These are phyloP conservation scores for Bufotes viridis DNA, from an alignment of 2,797 vertebrate genomes.

Conservation along the genomic window DNA sequence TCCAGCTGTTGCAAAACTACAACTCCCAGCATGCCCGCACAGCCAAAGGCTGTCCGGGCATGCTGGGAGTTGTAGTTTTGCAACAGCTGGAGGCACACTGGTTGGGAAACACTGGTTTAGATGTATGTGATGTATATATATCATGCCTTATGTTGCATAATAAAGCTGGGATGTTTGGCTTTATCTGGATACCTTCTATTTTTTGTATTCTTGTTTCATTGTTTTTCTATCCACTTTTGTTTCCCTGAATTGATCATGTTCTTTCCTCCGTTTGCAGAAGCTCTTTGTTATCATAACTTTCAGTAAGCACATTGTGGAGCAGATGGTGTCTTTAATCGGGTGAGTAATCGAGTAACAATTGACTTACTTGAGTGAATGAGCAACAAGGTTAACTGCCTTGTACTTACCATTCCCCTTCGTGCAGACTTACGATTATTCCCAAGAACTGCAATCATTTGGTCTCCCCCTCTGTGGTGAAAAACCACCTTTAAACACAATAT, in stretches of 20 bases:
- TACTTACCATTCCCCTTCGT: constrained; percentile 14
- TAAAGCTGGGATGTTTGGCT: neutral
- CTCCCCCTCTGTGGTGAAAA: neutral
- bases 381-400: neutral
- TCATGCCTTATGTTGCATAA: neutral
- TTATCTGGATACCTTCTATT: neutral
- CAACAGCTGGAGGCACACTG: no score
- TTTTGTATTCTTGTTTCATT: constrained; percentile 1
- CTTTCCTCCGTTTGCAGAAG: constrained; percentile 83
- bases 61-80: no score
- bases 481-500: neutral
- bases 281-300: constrained; percentile 92
- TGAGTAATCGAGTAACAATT: constrained; percentile 79
- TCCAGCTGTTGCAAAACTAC: no score
- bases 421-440: neutral
- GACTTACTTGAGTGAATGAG: constrained; percentile 10
- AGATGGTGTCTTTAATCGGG: constrained; percentile 93
- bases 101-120: no score
- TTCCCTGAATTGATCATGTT: constrained; percentile 65
- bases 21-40: no score
- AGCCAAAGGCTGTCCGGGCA: no score
- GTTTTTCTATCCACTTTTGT: constrained; percentile 58
- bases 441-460: constrained; percentile 28
- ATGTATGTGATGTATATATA: neutral
- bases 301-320: constrained; percentile 91